Evolutionary conservation across 1,140 invertebrate species (phyloP).

Genomic region (Drosophila kepulauana): DNA sequence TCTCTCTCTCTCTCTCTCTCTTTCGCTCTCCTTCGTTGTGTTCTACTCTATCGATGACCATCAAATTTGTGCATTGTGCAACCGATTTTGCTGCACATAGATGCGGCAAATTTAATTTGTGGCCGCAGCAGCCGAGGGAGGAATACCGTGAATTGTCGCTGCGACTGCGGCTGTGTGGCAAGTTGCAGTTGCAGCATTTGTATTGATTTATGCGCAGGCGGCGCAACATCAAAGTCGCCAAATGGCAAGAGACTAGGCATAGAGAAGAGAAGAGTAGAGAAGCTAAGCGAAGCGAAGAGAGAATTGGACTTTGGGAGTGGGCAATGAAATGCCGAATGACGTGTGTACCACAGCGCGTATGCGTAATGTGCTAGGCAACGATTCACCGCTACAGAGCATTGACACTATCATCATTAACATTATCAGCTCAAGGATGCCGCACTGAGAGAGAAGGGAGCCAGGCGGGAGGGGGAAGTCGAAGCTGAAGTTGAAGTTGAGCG

Average conservation of each 20-base stretch:
- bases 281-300: background rate
- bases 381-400: conserved; percentile 77
- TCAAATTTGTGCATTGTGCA: conserved; percentile 41
- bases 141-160: conserved; percentile 24
- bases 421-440: background rate
- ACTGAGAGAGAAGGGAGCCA: background rate
- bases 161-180: background rate
- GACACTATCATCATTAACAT: conserved; percentile 69
- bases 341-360: conserved; percentile 54
- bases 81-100: conserved; percentile 35
- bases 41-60: conserved; percentile 14
- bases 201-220: conserved; percentile 77
- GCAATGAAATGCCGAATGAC: conserved; percentile 28
- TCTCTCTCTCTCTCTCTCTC: background rate
- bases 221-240: conserved; percentile 61
- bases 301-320: conserved; percentile 17
- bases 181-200: conserved; percentile 49
- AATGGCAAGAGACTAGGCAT: conserved; percentile 19
- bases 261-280: too few species aligned
- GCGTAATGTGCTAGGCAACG: conserved; percentile 51
- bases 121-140: conserved; percentile 13
- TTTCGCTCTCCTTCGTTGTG: background rate
- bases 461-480: background rate
- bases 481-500: conserved; percentile 24
- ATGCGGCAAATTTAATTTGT: conserved; percentile 51